Evolutionary conservation across 1,140 invertebrate species (phyloP), one percentile per base, ranked within the genome.

Genomic region (Chymomyza costata): DNA sequence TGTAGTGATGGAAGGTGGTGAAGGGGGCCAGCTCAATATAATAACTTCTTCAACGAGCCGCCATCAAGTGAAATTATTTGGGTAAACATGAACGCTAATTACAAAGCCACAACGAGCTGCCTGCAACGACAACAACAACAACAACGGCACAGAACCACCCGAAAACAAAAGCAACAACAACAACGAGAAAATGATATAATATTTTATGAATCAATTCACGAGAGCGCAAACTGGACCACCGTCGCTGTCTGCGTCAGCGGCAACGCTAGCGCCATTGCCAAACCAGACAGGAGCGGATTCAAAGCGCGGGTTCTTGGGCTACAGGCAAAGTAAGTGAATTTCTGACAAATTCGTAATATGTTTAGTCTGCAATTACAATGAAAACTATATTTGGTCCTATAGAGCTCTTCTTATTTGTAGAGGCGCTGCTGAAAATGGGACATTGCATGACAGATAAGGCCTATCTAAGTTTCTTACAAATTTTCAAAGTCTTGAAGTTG

Each of bases 191-290:
- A 78, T 76, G 59, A 78, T 78, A 78, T 78, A 80, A 78, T 78
- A 78, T 78, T 78, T 78, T 78, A 78, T 78, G 73, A 78, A 78
- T 78, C 73, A 78, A 78, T 78, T 78, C 73, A 80, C 73, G 60
- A 78, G 73, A 76, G 73, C 73, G 73, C 73, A 74, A 78, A 78
- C 67, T 78, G 71, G 71, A 78, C 71, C 71, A 78, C 71, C 71
- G 71, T 71, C 71, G 73, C 54, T 47, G 45, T 47, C 31, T 48
- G 65, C 63, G 70, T 65, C 57, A 59, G 62, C 54, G 62, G 54
- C 67, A 66, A 63, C 57, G 71, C 66, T 71, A 69, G 60, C 21
- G 25, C 43, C 35, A 32, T 28, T 28, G 25, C 10, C 5, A 6
- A 10, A 10, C 5, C 5, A 28, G 5, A 28, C 5, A 5, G 10